These are phyloP conservation scores for Eurytoma californica DNA, from an alignment of 2,888 invertebrate species.

Conservation along the genomic window DNA sequence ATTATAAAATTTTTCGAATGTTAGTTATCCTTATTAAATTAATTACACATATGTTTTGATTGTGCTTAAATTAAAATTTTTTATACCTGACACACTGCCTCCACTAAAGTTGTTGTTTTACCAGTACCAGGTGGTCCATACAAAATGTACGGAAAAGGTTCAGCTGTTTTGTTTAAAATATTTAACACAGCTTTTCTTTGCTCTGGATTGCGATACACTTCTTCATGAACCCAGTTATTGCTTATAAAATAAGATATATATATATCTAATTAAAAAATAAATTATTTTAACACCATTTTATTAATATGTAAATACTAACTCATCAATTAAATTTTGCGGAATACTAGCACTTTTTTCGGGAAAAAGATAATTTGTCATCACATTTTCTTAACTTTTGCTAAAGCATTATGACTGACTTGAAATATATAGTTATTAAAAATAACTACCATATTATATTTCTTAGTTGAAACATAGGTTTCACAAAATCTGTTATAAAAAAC, in stretches of 20 bases:
- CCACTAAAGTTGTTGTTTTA: slow-evolving; percentile 84
- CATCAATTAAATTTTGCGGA: neutral
- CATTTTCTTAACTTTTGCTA: slow-evolving; percentile 1
- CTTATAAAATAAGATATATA: neutral
- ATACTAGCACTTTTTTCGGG: slow-evolving; percentile 21
- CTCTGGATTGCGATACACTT: slow-evolving; percentile 77
- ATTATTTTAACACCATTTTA: too few relatives aligned
- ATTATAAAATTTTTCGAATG: slow-evolving; percentile 47
- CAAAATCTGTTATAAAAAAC: too few relatives aligned
- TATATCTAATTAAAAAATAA: too few relatives aligned
- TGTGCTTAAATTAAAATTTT: neutral
- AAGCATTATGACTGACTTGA: slow-evolving; percentile 55
- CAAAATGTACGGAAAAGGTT: slow-evolving; percentile 85
- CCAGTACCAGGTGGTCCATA: slow-evolving; percentile 92
- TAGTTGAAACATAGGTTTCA: too few relatives aligned
- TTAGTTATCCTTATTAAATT: slow-evolving; percentile 59
- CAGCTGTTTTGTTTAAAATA: slow-evolving; percentile 80
- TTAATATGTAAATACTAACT: neutral
- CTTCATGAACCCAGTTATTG: slow-evolving; percentile 66
- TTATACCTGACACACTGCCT: slow-evolving; percentile 81
- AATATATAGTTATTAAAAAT: slow-evolving; percentile 50
- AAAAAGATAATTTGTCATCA: slow-evolving; percentile 43
- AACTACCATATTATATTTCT: slow-evolving; percentile 51
- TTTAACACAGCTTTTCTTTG: slow-evolving; percentile 82
- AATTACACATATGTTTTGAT: too few relatives aligned